A percentile compares a stretch with the other conserved stretches of the same genome.
These are phyloP conservation scores for Cataglyphis albicans DNA, from an alignment of 2,888 invertebrate genomes.

Conservation along the genomic window DNA sequence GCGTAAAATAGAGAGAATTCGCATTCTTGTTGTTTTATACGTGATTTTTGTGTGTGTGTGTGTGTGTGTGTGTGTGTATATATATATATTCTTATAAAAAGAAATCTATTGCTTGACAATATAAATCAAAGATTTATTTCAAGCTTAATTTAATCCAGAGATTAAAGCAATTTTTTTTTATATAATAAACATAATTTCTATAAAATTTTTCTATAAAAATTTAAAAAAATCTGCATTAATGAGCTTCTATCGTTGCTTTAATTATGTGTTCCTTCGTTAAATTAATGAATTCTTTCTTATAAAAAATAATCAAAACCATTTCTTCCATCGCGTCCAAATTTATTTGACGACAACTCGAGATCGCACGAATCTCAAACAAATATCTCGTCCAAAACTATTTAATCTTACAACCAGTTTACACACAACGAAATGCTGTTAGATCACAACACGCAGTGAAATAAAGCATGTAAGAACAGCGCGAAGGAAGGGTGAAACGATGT, in stretches of 20 bases:
- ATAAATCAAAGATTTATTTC: conserved; percentile 23
- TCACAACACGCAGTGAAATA: conserved; percentile 70
- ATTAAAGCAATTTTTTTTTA: background rate
- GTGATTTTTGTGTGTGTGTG: no score
- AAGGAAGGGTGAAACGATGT: conserved; percentile 61
- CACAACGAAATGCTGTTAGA: conserved; percentile 69
- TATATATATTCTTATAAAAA: background rate
- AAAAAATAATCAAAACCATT: conserved; percentile 12
- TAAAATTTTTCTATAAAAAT: background rate
- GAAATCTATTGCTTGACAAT: background rate
- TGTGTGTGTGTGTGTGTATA: no score
- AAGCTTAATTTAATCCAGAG: background rate
- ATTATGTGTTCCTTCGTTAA: background rate
- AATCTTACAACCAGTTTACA: conserved; percentile 67
- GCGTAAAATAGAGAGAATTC: conserved; percentile 13
- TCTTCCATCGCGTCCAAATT: background rate
- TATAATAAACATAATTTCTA: background rate
- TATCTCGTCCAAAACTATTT: conserved; percentile 1
- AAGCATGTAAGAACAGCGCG: conserved; percentile 62
- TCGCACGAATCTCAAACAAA: conserved; percentile 1
- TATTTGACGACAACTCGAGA: background rate
- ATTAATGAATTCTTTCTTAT: conserved; percentile 16
- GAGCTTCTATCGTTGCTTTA: background rate
- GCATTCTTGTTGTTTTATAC: conserved; percentile 7
- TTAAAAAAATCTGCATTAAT: conserved; percentile 7